Conservation (phyloP, 1,140 invertebrate species). For the Anthonomus grandis region DNA sequence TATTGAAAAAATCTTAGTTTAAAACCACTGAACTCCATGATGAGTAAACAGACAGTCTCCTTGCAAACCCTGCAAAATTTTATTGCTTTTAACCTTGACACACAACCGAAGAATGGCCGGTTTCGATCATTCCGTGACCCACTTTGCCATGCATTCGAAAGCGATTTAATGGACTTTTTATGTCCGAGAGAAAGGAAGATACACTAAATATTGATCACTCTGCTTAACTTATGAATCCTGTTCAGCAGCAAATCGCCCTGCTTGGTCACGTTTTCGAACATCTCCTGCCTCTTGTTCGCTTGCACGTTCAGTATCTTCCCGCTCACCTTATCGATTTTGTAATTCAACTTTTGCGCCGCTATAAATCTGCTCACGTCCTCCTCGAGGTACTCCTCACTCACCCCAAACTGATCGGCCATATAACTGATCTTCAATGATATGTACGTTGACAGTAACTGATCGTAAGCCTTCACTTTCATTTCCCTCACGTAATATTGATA, state of each 20-base stretch:
- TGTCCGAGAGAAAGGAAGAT: background rate
- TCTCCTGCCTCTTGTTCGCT: constrained; percentile 78
- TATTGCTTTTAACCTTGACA: no score
- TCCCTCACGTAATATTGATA: constrained; percentile 94
- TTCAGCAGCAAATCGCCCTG: constrained; percentile 96
- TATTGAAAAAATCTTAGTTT: no score
- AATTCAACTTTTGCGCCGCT: constrained; percentile 88
- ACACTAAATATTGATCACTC: constrained; percentile 92
- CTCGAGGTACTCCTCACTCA: constrained; percentile 89
- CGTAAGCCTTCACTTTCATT: constrained; percentile 94
- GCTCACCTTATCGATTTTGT: constrained; percentile 94
- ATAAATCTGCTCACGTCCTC: constrained; percentile 85
- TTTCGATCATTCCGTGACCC: no score
- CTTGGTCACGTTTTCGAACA: constrained; percentile 93
- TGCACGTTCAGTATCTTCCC: constrained; percentile 94
- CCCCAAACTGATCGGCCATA: constrained; percentile 95
- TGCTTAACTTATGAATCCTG: constrained; percentile 93
- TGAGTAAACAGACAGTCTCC: no score
- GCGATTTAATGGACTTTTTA: no score
- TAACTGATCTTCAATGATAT: constrained; percentile 88
- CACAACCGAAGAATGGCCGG: no score
- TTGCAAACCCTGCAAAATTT: no score
- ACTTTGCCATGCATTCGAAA: no score
- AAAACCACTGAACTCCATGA: no score
- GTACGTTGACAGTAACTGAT: constrained; percentile 92